A percentile compares a stretch with the other conserved stretches of the same genome.
These are phyloP conservation scores for Zapornia atra DNA, from an alignment of 2,113 vertebrate genomes.

Conservation along the genomic window DNA sequence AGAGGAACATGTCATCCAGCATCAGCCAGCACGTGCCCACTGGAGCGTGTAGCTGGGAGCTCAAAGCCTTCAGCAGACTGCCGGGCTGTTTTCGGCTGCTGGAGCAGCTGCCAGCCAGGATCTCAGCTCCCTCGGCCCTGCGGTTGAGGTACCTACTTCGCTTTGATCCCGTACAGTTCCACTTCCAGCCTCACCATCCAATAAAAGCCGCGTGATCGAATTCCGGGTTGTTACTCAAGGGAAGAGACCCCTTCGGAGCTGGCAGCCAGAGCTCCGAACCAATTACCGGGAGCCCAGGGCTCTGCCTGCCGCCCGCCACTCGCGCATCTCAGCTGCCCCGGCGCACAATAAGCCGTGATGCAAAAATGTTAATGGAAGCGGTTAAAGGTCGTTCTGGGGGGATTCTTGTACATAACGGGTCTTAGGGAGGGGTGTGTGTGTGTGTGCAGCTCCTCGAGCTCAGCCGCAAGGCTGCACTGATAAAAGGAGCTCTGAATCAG, in stretches of 20 bases:
- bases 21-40: fast-evolving
- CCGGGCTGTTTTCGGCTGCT: background rate
- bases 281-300: slow-evolving; percentile 17
- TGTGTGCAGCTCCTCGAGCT: background rate
- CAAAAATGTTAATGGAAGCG: background rate
- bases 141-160: background rate
- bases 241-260: slow-evolving; percentile 36
- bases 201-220: slow-evolving; percentile 13
- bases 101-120: background rate
- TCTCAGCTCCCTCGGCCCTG: background rate
- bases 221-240: slow-evolving; percentile 71
- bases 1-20: background rate
- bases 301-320: background rate
- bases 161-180: slow-evolving; percentile 25
- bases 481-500: background rate
- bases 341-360: background rate
- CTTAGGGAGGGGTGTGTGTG: background rate
- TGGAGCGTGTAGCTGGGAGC: fast-evolving
- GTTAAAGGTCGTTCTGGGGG: slow-evolving; percentile 7
- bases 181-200: background rate
- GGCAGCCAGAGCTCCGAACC: slow-evolving; percentile 19
- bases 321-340: background rate
- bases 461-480: background rate
- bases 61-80: background rate
- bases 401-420: background rate